Base-by-base conservation (phyloP, 1,140 invertebrate species). In the Phocides pigmalion region DNA sequence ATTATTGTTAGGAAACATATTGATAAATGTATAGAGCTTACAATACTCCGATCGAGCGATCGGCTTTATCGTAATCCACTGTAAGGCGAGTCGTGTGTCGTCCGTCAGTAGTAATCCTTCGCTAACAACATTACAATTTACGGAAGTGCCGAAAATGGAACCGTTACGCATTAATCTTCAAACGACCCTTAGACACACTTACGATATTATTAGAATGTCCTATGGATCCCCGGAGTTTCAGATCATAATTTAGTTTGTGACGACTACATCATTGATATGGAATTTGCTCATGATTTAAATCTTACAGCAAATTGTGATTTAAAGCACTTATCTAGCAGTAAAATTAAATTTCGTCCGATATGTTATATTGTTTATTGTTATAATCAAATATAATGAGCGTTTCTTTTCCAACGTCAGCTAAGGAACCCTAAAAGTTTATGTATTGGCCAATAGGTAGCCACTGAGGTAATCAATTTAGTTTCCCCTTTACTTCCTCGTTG, bases 401-500 rank as follows among this genome's bases (percentile, higher is more conserved):
- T n/a, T n/a, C n/a, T n/a, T n/a, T n/a, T n/a, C n/a, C n/a, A n/a
- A n/a, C n/a, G n/a, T n/a, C n/a, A n/a, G n/a, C n/a, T n/a, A n/a
- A n/a, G n/a, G n/a, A n/a, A n/a, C n/a, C n/a, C n/a, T n/a, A n/a
- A n/a, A n/a, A n/a, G n/a, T n/a, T n/a, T n/a, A n/a, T n/a, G n/a
- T n/a, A n/a, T n/a, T n/a, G n/a, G 8, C 59, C 19, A 56, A 59
- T 53, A 68, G 64, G 22, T 46, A 20, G 54, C 47, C 64, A 17
- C 59, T 17, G 41, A 46, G 47, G 35, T 56, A 72, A 66, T 63
- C 59, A 67, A 76, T 66, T 73, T 72, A 66, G 54, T 50, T 62
- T 71, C 70, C 71, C 70, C 67, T 73, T 53, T 32, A 68, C 66
- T 72, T 74, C 68, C 64, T 65, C 64, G 49, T 51, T 73, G 66